phyloP scores from a whole-genome alignment of 2,797 vertebrate genomes.

The Discoglossus pictus region DNA sequence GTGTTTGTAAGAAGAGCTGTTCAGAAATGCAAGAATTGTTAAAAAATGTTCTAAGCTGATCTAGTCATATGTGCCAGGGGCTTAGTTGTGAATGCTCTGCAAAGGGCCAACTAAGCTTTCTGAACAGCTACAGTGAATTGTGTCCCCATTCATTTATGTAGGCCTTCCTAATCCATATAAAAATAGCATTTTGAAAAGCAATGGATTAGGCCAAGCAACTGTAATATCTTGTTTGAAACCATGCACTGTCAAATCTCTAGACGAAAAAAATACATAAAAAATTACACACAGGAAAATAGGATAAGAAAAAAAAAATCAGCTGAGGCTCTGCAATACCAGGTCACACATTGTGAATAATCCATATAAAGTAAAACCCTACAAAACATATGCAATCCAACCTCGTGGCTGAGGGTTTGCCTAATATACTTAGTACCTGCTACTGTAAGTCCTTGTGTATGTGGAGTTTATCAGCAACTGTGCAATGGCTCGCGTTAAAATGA shows the following conservation, averaged over 20 bases:
- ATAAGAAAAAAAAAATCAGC: background rate
- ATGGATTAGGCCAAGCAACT: slow-evolving; percentile 28
- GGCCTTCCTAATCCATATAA: slow-evolving; percentile 31
- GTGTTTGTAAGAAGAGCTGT: slow-evolving; percentile 18
- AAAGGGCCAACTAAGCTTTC: slow-evolving; percentile 22
- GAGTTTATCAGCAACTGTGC: no score
- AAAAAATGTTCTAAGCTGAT: slow-evolving; percentile 25
- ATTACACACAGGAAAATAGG: background rate
- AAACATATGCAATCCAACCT: slow-evolving; percentile 1
- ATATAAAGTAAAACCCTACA: background rate
- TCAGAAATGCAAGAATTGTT: slow-evolving; percentile 14
- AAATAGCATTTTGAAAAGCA: slow-evolving; percentile 22
- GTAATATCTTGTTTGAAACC: slow-evolving; percentile 26
- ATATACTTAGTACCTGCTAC: no score
- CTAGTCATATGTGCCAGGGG: slow-evolving; percentile 30
- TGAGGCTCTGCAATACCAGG: no score
- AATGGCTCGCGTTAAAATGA: no score
- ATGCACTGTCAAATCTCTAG: slow-evolving; percentile 17
- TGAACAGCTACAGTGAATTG: slow-evolving; percentile 17
- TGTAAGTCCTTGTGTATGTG: no score
- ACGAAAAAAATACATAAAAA: slow-evolving; percentile 3
- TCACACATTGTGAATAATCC: no score
- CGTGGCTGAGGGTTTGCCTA: background rate
- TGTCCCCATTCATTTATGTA: slow-evolving; percentile 33
- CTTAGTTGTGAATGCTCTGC: slow-evolving; percentile 27